These are phyloP conservation scores for Actinia tenebrosa DNA, from an alignment of 64 coral and sea anemone genomes.

Conservation along the genomic window DNA sequence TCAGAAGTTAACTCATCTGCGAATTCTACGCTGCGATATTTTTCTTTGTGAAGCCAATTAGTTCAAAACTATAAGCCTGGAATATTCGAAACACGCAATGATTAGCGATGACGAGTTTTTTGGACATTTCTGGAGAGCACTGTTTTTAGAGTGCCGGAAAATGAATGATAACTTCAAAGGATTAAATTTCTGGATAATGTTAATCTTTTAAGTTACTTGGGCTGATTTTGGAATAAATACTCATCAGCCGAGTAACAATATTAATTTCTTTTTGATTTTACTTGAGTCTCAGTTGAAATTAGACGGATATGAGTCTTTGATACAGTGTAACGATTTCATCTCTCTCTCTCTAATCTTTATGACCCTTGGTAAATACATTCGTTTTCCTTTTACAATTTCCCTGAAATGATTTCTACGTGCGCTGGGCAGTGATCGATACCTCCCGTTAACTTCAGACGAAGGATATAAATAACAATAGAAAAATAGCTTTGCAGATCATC, in stretches of 20 bases:
- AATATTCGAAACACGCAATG: neutral
- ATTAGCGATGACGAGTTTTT: too few species aligned
- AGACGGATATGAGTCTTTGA: neutral
- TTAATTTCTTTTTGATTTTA: neutral
- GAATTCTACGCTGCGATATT: neutral
- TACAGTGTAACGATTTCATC: neutral
- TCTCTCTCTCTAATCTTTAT: too few species aligned
- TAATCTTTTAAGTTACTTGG: neutral
- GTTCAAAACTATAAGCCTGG: neutral
- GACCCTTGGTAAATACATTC: too few species aligned
- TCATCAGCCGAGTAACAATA: neutral
- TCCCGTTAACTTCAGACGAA: neutral
- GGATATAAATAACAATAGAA: neutral
- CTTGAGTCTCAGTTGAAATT: neutral
- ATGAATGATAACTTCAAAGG: neutral
- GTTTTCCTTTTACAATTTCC: too few species aligned
- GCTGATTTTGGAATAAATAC: neutral
- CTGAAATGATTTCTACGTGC: too few species aligned
- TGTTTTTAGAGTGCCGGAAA: neutral
- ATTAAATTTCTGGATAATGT: neutral
- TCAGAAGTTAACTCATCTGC: neutral
- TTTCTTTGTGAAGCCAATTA: neutral
- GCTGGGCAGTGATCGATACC: neutral
- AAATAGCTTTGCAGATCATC: neutral
- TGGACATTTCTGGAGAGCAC: neutral